Base-by-base conservation (phyloP, 2,888 invertebrate species). In the Tiliacea aurago region DNA sequence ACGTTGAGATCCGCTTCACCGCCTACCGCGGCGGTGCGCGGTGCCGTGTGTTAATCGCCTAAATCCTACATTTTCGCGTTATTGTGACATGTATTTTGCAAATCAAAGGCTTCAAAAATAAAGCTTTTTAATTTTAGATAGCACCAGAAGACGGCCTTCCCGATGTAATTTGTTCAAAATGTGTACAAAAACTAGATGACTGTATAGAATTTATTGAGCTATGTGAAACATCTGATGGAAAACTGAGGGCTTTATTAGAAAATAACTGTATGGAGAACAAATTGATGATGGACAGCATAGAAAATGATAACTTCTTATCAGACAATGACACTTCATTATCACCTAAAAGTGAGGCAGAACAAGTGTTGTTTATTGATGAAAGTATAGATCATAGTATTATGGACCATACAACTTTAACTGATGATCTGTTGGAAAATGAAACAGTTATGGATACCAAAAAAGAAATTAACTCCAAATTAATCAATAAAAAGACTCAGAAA, bases 121-220 rank as follows among this genome's bases (percentile, higher is more conserved):
- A 41, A 15, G 9, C 1, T 37, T 28, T 37, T 73, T 75, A 33
- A 64, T 92, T 91, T 59, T 85, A 96, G 95, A 92, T 96, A 84
- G 79, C 90, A 67, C 93, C 93, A 41, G 90, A 91, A 67, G 96
- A 96, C 84, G 93, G 92, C 6, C 87, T 95, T 33, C 95, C 95
- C 28, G 87, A 89, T 43, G 86, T 86, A 74, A 93, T 96, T 85
- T 96, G 96, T 86, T 78, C 79, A 47, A 89, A 80, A 77, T 96
- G 96, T 87, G 83, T 92, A 43, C 81, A 87, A 73, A 91, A 87
- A 80, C 80, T 96, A 64, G 89, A 95, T 2, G 84, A 84, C 11
- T 95, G 95, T 76, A 83, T 93, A 72, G 87, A 91, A 70, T 96
- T 96, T 85, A 90, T 94, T 55, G 73, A 88, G 58, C 81, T 91